These are phyloP conservation scores for Uloborus diversus DNA, from an alignment of 1,140 invertebrate species.

Conservation along the genomic window DNA sequence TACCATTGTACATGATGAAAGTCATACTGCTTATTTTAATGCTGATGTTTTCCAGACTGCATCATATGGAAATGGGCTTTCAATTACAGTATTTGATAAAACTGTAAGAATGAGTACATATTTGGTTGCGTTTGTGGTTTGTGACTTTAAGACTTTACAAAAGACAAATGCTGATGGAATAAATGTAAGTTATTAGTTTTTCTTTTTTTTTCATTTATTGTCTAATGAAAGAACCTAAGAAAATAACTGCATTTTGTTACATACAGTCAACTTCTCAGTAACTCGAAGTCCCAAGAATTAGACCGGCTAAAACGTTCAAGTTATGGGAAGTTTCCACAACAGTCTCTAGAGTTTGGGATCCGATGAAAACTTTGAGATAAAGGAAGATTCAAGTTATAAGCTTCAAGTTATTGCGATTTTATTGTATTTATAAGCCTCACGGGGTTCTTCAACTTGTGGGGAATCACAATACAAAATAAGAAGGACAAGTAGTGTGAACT, in stretches of 20 bases:
- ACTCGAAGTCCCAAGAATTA: background rate
- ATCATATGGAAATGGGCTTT: conserved; percentile 46
- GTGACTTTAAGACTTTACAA: conserved; percentile 73
- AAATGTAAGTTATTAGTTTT: conserved; percentile 32
- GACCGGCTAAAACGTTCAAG: background rate
- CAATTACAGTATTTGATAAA: conserved; percentile 76
- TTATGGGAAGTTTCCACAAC: too few species aligned
- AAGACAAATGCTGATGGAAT: conserved; percentile 36
- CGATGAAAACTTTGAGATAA: too few species aligned
- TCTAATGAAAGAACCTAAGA: background rate
- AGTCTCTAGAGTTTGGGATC: too few species aligned
- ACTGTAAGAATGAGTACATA: conserved; percentile 98
- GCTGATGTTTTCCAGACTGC: conserved; percentile 24
- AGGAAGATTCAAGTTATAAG: too few species aligned
- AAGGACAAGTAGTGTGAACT: too few species aligned
- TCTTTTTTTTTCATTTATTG: background rate
- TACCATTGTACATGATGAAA: conserved; percentile 84
- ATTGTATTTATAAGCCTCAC: too few species aligned
- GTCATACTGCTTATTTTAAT: conserved; percentile 88
- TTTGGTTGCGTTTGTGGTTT: conserved; percentile 91
- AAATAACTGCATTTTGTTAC: too few species aligned
- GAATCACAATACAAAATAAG: too few species aligned
- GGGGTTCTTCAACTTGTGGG: too few species aligned
- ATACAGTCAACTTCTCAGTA: too few species aligned
- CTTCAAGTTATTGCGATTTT: too few species aligned